Conservation (phyloP, 1,140 invertebrate species). For the Aphis craccivora region DNA sequence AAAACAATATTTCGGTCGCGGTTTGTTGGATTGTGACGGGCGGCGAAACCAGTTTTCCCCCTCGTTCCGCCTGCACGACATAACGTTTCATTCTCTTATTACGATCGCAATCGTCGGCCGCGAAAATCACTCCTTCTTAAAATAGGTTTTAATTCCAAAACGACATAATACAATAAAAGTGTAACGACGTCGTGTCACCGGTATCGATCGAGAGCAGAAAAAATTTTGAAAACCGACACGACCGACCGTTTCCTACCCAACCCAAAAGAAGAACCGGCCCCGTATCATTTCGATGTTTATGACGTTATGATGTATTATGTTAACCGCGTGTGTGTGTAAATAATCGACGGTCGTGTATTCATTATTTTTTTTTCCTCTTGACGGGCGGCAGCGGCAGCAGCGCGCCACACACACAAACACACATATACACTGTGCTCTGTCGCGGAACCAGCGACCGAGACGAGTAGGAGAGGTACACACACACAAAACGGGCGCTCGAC, state of each 20-base stretch:
- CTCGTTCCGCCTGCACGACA: not conserved
- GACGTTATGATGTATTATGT: not conserved
- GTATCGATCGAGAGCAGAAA: not conserved
- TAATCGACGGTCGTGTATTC: conserved; percentile 7
- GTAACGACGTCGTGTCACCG: too few species aligned
- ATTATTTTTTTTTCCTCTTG: not conserved
- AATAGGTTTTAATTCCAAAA: not conserved
- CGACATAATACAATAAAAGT: not conserved
- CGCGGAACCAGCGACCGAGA: conserved; percentile 33
- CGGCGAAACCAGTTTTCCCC: not conserved
- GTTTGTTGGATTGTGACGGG: not conserved
- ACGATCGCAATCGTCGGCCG: not conserved
- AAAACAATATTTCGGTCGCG: not conserved
- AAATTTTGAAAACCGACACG: not conserved
- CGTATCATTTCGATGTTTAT: not conserved
- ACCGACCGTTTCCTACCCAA: not conserved
- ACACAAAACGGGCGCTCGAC: not conserved
- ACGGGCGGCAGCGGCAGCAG: too few species aligned
- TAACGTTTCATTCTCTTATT: not conserved
- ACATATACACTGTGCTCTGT: not conserved
- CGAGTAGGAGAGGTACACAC: conserved; percentile 25
- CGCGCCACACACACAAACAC: not conserved
- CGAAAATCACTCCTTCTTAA: not conserved
- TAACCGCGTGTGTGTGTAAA: not conserved
- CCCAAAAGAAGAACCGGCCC: not conserved